A percentile compares a stretch with the other conserved stretches of the same genome.
These are phyloP conservation scores for Cyprinodon brontotheroides DNA, from an alignment of 2,113 vertebrate genomes.

Conservation along the genomic window DNA sequence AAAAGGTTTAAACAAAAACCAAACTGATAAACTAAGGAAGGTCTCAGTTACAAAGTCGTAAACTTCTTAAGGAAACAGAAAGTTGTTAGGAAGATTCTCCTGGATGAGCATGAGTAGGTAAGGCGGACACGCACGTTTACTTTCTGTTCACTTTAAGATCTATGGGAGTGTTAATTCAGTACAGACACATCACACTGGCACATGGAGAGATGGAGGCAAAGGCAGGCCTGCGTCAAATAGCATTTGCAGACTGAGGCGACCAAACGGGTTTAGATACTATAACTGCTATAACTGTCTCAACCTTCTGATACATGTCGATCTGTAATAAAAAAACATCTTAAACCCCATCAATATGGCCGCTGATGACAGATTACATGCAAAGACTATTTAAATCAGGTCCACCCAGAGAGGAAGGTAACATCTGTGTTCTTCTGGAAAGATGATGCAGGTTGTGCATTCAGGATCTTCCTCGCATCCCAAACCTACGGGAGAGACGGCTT, in stretches of 20 bases:
- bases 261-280: slow-evolving; percentile 11
- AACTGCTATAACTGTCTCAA: slow-evolving; percentile 28
- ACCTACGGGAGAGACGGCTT: slow-evolving; percentile 12
- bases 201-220: slow-evolving; percentile 45
- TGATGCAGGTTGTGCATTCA: slow-evolving; percentile 47
- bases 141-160: slow-evolving; percentile 28
- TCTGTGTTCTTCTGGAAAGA: slow-evolving; percentile 51
- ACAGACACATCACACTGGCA: slow-evolving; percentile 62
- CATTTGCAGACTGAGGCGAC: slow-evolving; percentile 23
- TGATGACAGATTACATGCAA: slow-evolving; percentile 23
- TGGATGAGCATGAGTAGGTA: slow-evolving; percentile 8
- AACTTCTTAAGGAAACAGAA: slow-evolving; percentile 34
- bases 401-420: slow-evolving; percentile 44
- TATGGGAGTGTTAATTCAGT: slow-evolving; percentile 42
- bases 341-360: slow-evolving; percentile 20
- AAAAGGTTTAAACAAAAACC: slow-evolving; percentile 9
- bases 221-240: slow-evolving; percentile 51
- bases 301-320: background rate
- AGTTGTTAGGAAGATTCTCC: slow-evolving; percentile 26
- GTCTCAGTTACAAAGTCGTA: slow-evolving; percentile 14
- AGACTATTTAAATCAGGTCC: slow-evolving; percentile 56
- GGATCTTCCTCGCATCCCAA: slow-evolving; percentile 36
- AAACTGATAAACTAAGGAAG: background rate
- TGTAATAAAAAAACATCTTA: background rate
- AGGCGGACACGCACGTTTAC: background rate